These are phyloP conservation scores for Pipistrellus kuhlii DNA, from an alignment of 2,797 vertebrate species.

Conservation along the genomic window DNA sequence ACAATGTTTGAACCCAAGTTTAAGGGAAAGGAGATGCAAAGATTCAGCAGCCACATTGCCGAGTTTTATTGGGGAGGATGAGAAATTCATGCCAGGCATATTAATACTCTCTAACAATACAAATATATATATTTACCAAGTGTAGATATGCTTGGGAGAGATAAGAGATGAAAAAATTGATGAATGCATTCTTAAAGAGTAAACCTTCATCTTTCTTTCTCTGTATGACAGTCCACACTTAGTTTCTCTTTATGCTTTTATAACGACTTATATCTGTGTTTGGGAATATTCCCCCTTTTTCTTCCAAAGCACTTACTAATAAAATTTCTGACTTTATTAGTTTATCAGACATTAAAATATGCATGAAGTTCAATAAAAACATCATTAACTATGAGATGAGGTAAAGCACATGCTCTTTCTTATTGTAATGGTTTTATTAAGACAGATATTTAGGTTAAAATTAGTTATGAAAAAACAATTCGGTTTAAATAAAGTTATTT, in stretches of 20 bases:
- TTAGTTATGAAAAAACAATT: background rate
- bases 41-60: background rate
- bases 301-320: background rate
- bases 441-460: background rate
- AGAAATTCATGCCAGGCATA: background rate
- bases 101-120: background rate
- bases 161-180: background rate
- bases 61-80: background rate
- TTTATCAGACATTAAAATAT: background rate
- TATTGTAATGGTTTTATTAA: background rate
- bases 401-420: background rate
- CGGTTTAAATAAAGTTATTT: too few species aligned
- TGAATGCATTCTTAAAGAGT: background rate
- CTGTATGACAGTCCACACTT: background rate
- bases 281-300: background rate
- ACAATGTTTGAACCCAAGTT: background rate
- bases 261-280: background rate
- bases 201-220: background rate
- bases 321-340: background rate
- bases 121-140: background rate
- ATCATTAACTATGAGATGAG: background rate
- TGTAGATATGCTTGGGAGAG: background rate
- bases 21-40: background rate
- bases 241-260: background rate
- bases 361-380: background rate